Evolutionary conservation across 1,140 invertebrate species (phyloP), one percentile per base, ranked within the genome.

Genomic region (Carposina sasakii): DNA sequence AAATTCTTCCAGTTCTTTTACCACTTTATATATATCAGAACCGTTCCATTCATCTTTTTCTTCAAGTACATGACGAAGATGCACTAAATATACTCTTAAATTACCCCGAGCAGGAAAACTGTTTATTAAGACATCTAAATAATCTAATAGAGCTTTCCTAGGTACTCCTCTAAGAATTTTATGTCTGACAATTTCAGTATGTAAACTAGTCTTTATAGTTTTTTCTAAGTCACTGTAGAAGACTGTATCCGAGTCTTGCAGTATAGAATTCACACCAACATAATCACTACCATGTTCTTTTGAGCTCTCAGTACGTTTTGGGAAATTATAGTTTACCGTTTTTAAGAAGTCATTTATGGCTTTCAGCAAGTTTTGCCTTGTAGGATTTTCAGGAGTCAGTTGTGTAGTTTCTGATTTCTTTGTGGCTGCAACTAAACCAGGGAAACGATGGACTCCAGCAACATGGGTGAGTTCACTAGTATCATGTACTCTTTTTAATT

Each of bases 161-260:
- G 89, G 86, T 50, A 93, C 90, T 1, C 90, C 93, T 19, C 85
- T 81, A 41, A 98, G 91, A 22, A 65, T 63, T 74, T 90, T 90
- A 33, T 88, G 84, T 44, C 91, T 85, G 8, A 90, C 84, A 8
- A 98, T 88, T 87, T 98, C 97, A 60, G 94, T 91, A 53, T 88
- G 88, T 4, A 98, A 85, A 10, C 91, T 91, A 68, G 93, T 94
- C 59, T 90, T 88, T 9, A 98, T 63, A 0, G 94, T 91, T 67
- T 91, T 93, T 79, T 97, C 94, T 36, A 98, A 75, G 79, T 98
- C 96, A 43, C 90, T 87, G 83, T 96, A 93, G 71, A 92, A 96
- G 0, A 96, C 89, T 30, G 60, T 42, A 48, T 85, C 71, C 46
- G 63, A 56, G 48, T 68, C 33, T 13, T 16, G 57, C 15, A 52